Base-by-base conservation (phyloP, 2,113 vertebrate genomes). In the Bubalus kerabau region DNA sequence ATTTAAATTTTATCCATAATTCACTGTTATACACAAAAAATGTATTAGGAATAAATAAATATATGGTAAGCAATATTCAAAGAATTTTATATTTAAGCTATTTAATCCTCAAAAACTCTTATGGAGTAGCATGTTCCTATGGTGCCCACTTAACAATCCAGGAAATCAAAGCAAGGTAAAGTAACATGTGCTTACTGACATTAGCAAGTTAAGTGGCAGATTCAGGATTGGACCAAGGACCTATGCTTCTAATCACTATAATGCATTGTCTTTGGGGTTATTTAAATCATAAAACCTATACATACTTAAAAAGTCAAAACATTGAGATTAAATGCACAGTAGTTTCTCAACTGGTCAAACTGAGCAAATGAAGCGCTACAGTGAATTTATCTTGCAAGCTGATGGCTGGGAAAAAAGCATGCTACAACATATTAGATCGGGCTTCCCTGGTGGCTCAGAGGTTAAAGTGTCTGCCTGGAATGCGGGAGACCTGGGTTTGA, bases 1-100 rank as follows among this genome's bases (percentile, higher is more conserved):
- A 88, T 96, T 96, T n/a, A 11, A 86, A 71, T 90, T 90, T 91
- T 64, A 94, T 32, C 96, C 28, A 92, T n/a, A 94, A 81, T 54
- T 21, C 64, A 52, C 32, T 83, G 19, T 78, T 85, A 11, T 40
- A 64, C 15, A 86, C 76, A 40, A 89, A 43, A 90, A 67, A 91
- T 15, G 46, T 46, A 90, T 10, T 89, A 5, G 67, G 21, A 13
- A 92, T 80, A 90, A 13, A 92, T 80, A 90, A 46, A 83, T 94
- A 84, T 28, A 90, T 30, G 48, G 8, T 23, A 93, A 30, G 46
- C 5, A 86, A 30, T 82, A 78, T 32, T 82, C 13, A 87, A 81
- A 95, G n/a, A 67, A 74, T 40, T 95, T 59, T 30, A 80, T 48
- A 96, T 78, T 95, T n/a, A 93, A 96, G 64, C 81, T 94, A 87